These are phyloP conservation scores for Melanitta fusca DNA, from an alignment of 2,797 vertebrate species.

Conservation along the genomic window DNA sequence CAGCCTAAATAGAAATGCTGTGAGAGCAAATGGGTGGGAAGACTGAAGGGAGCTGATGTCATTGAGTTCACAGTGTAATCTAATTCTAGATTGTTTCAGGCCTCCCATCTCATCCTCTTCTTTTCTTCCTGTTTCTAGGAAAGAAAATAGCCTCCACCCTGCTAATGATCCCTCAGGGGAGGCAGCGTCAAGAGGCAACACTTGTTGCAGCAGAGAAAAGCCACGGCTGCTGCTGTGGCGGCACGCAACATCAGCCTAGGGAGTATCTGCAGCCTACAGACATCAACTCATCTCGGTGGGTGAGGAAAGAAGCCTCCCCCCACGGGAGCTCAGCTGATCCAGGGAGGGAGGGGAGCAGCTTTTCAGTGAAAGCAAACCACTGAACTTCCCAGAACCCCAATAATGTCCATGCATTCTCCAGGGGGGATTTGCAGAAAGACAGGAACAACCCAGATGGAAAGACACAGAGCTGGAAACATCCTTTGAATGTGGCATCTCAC, in stretches of 20 bases:
- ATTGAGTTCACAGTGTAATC: constrained; percentile 28
- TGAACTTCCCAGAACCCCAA: constrained; percentile 3
- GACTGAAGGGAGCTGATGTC: constrained; percentile 47
- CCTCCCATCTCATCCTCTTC: constrained; percentile 49
- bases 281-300: neutral
- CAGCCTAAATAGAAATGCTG: neutral
- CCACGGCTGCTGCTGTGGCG: neutral
- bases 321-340: neutral
- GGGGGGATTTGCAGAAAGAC: constrained; percentile 4
- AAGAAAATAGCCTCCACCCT: constrained; percentile 59
- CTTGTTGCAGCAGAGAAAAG: constrained; percentile 35
- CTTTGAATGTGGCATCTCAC: neutral
- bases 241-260: neutral
- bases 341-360: constrained; percentile 18
- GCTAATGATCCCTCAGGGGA: constrained; percentile 40
- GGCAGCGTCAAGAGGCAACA: constrained; percentile 50
- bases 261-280: neutral
- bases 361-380: neutral
- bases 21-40: constrained; percentile 57
- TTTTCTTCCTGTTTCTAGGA: constrained; percentile 71
- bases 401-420: neutral
- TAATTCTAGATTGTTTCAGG: constrained; percentile 36
- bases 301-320: constrained; percentile 1
- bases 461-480: neutral
- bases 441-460: neutral